Evolutionary conservation across 2,797 vertebrate species (phyloP).

Genomic region (Manis javanica): DNA sequence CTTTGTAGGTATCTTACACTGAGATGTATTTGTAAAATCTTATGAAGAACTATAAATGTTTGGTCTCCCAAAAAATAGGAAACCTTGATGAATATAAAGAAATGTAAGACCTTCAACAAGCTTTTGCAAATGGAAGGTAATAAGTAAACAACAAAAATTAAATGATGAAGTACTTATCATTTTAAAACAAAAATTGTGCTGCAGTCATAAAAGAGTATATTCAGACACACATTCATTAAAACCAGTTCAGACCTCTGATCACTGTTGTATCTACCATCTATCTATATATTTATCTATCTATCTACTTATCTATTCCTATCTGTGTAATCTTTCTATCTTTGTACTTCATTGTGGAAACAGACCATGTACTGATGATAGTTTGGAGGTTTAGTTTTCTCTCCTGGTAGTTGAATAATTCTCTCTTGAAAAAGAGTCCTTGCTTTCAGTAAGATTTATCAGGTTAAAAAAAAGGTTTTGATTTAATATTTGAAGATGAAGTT

Average conservation of each 20-base stretch:
- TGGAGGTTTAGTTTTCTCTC: conserved; percentile 73
- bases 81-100: background rate
- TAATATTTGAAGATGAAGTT: conserved; percentile 90
- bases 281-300: background rate
- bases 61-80: too few species aligned
- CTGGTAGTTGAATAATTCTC: conserved; percentile 82
- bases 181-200: conserved; percentile 5
- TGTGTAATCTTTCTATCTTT: conserved; percentile 63
- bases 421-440: conserved; percentile 80
- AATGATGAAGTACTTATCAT: background rate
- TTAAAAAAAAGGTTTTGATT: conserved; percentile 88
- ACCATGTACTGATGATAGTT: conserved; percentile 70
- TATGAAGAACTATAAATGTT: background rate
- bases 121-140: background rate
- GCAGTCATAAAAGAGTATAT: background rate
- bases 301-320: background rate
- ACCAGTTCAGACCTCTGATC: background rate
- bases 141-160: background rate
- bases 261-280: background rate
- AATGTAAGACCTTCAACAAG: background rate
- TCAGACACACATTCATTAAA: background rate
- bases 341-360: conserved; percentile 76
- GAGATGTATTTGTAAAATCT: background rate
- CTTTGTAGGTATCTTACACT: background rate
- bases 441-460: conserved; percentile 86